Percentiles rank a stretch among this genome's conserved stretches.
Conservation (phyloP, 2,888 invertebrate genomes). For the Eugnorisma glareosa region DNA sequence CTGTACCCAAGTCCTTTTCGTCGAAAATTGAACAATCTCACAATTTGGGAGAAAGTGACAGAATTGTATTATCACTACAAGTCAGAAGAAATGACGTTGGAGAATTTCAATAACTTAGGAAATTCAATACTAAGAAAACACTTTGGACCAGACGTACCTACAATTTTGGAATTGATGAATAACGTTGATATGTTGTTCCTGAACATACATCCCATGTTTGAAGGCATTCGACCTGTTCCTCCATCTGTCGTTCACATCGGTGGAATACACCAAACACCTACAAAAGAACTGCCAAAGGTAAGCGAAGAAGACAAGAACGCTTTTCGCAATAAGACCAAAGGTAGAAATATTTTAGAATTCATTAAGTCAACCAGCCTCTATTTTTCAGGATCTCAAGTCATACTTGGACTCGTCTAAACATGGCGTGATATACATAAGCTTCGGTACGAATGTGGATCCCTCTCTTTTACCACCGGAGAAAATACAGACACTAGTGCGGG, state of each 20-base stretch:
- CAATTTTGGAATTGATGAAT: conserved; percentile 60
- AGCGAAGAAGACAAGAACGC: neutral
- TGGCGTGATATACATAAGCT: conserved; percentile 79
- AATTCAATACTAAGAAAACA: conserved; percentile 41
- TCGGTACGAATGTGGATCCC: conserved; percentile 78
- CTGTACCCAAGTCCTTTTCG: conserved; percentile 64
- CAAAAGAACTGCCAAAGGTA: conserved; percentile 69
- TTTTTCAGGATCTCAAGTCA: conserved; percentile 74
- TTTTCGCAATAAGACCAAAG: neutral
- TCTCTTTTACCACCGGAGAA: conserved; percentile 70
- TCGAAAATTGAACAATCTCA: conserved; percentile 65
- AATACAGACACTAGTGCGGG: conserved; percentile 72
- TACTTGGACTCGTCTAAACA: conserved; percentile 76
- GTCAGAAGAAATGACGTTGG: neutral
- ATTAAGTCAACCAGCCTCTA: neutral
- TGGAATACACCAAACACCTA: conserved; percentile 68
- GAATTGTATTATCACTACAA: conserved; percentile 61
- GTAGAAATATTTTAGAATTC: neutral
- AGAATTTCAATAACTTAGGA: neutral
- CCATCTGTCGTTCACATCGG: conserved; percentile 71
- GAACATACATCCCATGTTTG: conserved; percentile 71
- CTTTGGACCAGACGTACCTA: conserved; percentile 65
- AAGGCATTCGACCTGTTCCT: conserved; percentile 69
- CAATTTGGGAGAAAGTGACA: conserved; percentile 68
- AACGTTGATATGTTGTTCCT: conserved; percentile 72